phyloP scores from a whole-genome alignment of 53 echinoderm and acorn worm genomes.

The Henricia sp. region DNA sequence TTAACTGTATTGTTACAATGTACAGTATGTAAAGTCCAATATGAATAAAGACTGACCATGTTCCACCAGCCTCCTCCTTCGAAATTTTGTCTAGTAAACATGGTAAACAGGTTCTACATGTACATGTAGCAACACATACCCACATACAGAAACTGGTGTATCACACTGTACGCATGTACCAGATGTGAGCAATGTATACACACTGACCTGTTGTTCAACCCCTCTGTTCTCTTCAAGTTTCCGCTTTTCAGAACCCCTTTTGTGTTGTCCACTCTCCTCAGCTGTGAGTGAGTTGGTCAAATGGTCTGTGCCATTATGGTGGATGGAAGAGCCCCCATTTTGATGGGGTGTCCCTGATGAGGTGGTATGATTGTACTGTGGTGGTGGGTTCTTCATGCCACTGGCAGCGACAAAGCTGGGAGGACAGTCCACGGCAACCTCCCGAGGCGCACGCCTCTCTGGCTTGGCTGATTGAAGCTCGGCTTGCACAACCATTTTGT shows the following conservation, averaged over 20 bases:
- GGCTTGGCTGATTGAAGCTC: slow-evolving; percentile 20
- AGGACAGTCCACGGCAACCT: slow-evolving; percentile 98
- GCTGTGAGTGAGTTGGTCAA: slow-evolving; percentile 21
- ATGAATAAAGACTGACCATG: too few species aligned
- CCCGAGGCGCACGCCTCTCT: slow-evolving; percentile 65
- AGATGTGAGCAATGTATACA: too few species aligned
- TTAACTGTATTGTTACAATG: too few species aligned
- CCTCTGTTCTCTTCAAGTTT: slow-evolving; percentile 13
- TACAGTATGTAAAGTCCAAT: too few species aligned
- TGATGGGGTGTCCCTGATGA: slow-evolving; percentile 4
- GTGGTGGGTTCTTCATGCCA: slow-evolving; percentile 98
- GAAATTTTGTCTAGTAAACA: too few species aligned
- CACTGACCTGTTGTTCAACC: slow-evolving; percentile 36
- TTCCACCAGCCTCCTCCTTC: too few species aligned
- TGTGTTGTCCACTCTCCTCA: slow-evolving; percentile 13
- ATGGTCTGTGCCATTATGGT: slow-evolving; percentile 74
- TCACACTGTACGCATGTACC: too few species aligned
- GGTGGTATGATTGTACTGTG: slow-evolving; percentile 32
- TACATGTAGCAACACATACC: too few species aligned
- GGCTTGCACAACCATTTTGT: slow-evolving; percentile 52
- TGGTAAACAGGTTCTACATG: too few species aligned
- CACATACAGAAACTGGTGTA: too few species aligned
- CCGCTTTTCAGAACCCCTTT: slow-evolving; percentile 17
- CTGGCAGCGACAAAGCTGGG: slow-evolving; percentile 97
- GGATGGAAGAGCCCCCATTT: slow-evolving; percentile 77